These are phyloP conservation scores for Ceratoteleas bidentatus DNA, from an alignment of 1,140 invertebrate species.

Conservation along the genomic window DNA sequence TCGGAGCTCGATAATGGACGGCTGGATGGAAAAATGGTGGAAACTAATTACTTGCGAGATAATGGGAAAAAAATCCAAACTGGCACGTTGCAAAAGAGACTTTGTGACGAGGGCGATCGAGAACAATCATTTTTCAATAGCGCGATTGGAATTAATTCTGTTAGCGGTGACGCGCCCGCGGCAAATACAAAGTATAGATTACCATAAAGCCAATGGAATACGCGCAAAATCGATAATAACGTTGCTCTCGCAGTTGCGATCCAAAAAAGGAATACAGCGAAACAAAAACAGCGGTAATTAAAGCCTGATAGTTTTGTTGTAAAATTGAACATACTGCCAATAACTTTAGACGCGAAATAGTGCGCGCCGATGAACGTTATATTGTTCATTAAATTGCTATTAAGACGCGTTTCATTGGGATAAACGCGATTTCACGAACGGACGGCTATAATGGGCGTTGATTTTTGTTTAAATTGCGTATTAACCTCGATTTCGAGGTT, in stretches of 20 bases:
- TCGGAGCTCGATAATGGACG: slow-evolving; percentile 62
- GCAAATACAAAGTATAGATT: slow-evolving; percentile 66
- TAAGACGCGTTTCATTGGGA: slow-evolving; percentile 17
- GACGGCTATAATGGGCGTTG: too few relatives aligned
- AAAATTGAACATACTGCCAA: slow-evolving; percentile 53
- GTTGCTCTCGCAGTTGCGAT: slow-evolving; percentile 41
- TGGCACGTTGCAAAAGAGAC: slow-evolving; percentile 61
- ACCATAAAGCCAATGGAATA: slow-evolving; percentile 64
- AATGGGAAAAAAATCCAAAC: slow-evolving; percentile 63
- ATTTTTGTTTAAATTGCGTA: too few relatives aligned
- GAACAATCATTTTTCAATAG: slow-evolving; percentile 68
- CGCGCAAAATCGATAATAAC: slow-evolving; percentile 64
- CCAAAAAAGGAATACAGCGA: slow-evolving; percentile 50
- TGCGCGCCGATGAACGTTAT: slow-evolving; percentile 12
- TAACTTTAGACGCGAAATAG: slow-evolving; percentile 26
- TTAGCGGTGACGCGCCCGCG: slow-evolving; percentile 63
- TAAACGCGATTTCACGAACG: neutral
- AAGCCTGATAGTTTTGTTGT: slow-evolving; percentile 53
- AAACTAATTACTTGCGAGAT: slow-evolving; percentile 65
- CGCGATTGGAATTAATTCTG: slow-evolving; percentile 66
- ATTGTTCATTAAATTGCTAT: slow-evolving; percentile 16
- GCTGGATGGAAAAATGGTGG: slow-evolving; percentile 63
- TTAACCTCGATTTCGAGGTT: too few relatives aligned
- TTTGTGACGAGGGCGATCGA: slow-evolving; percentile 65
- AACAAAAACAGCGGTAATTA: slow-evolving; percentile 60